A percentile compares a stretch with the other conserved stretches of the same genome.
phyloP scores from a whole-genome alignment of 2,888 invertebrate genomes.

The Dynastes tityus region DNA sequence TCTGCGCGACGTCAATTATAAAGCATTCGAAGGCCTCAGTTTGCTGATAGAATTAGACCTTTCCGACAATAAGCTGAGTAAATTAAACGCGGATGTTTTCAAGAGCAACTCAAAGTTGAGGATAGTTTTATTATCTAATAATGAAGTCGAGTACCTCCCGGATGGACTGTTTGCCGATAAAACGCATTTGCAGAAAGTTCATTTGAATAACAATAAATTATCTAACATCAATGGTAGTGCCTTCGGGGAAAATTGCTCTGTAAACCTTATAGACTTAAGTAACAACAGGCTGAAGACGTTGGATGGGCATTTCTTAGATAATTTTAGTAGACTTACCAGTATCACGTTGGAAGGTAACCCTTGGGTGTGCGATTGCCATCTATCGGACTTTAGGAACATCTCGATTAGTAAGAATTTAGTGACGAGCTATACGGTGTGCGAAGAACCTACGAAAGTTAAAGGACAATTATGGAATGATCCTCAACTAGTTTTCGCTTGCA shows the following conservation, averaged over 20 bases:
- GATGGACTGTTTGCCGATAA: slow-evolving; percentile 85
- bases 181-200: slow-evolving; percentile 82
- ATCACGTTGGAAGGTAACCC: slow-evolving; percentile 86
- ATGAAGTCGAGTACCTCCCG: slow-evolving; percentile 81
- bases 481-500: slow-evolving; percentile 86
- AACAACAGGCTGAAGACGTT: slow-evolving; percentile 83
- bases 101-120: slow-evolving; percentile 80
- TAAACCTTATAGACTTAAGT: slow-evolving; percentile 81
- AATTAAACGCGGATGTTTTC: slow-evolving; percentile 81
- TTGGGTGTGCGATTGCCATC: slow-evolving; percentile 91
- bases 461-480: slow-evolving; percentile 84
- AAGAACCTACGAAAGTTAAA: slow-evolving; percentile 79
- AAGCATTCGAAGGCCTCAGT: slow-evolving; percentile 83
- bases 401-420: slow-evolving; percentile 82
- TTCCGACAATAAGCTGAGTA: slow-evolving; percentile 80
- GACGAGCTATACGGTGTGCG: slow-evolving; percentile 82
- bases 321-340: slow-evolving; percentile 79
- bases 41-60: slow-evolving; percentile 89
- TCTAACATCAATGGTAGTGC: slow-evolving; percentile 80
- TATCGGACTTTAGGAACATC: slow-evolving; percentile 86
- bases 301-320: slow-evolving; percentile 76
- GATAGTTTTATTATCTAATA: slow-evolving; percentile 82
- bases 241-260: slow-evolving; percentile 78
- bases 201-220: slow-evolving; percentile 84
- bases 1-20: slow-evolving; percentile 80